A percentile compares a stretch with the other conserved stretches of the same genome.
These are phyloP conservation scores for Phycodurus eques DNA, from an alignment of 2,113 vertebrate species.

Conservation along the genomic window DNA sequence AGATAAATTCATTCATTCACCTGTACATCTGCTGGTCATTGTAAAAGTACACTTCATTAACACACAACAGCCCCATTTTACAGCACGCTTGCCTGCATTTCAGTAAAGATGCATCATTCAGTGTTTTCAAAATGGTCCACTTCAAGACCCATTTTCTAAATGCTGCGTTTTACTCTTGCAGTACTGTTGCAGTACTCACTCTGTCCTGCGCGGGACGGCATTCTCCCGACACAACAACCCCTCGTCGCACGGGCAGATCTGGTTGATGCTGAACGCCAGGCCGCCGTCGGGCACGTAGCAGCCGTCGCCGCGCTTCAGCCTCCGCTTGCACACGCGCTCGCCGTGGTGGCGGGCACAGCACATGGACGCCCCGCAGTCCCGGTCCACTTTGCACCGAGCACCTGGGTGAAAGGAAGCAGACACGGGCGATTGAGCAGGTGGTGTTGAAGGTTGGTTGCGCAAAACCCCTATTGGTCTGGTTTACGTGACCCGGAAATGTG, in stretches of 20 bases:
- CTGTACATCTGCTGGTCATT: no score
- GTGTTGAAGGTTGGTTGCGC: no score
- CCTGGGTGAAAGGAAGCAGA: constrained; percentile 48
- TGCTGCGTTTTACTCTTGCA: neutral
- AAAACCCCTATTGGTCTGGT: no score
- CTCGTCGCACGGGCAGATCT: constrained; percentile 82
- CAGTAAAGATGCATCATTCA: no score
- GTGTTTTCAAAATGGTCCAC: no score
- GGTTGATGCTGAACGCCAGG: constrained; percentile 85
- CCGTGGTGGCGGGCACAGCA: constrained; percentile 85
- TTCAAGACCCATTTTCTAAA: no score
- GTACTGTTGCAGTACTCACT: constrained; percentile 67
- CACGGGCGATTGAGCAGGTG: no score
- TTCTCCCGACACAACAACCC: constrained; percentile 76
- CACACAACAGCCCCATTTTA: no score
- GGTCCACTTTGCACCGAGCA: constrained; percentile 79
- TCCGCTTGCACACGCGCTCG: constrained; percentile 80
- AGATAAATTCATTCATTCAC: no score
- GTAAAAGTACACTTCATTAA: no score
- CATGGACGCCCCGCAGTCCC: constrained; percentile 73
- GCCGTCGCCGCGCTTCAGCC: constrained; percentile 63
- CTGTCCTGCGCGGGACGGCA: constrained; percentile 38
- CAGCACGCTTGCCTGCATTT: no score
- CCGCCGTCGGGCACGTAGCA: constrained; percentile 83
- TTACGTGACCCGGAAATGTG: no score